These are phyloP conservation scores for Acipenser oxyrinchus DNA, from an alignment of 2,797 vertebrate species.

Conservation along the genomic window DNA sequence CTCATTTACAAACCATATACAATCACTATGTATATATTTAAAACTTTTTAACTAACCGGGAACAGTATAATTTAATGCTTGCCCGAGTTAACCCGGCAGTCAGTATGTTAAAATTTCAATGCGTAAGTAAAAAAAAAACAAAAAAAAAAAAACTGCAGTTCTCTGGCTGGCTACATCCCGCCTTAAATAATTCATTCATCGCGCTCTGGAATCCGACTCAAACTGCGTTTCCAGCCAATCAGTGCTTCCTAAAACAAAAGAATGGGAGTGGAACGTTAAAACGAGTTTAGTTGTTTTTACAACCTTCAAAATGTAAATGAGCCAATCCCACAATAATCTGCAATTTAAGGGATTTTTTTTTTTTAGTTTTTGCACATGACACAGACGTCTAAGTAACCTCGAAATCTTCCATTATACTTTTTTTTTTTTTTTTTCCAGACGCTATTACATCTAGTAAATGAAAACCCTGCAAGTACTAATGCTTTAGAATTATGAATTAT, in stretches of 20 bases:
- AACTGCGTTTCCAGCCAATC: conserved; percentile 25
- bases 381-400: too few relatives aligned
- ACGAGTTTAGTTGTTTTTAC: too few relatives aligned
- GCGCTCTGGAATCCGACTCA: conserved; percentile 16
- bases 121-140: conserved; percentile 5
- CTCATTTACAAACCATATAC: too few relatives aligned
- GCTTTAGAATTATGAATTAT: too few relatives aligned
- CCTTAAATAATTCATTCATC: conserved; percentile 24
- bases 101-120: conserved; percentile 6
- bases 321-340: too few relatives aligned
- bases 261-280: neutral
- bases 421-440: too few relatives aligned
- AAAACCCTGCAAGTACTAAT: too few relatives aligned
- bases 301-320: too few relatives aligned
- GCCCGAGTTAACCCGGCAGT: neutral
- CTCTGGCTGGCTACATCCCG: neutral
- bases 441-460: too few relatives aligned
- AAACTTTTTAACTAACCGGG: neutral
- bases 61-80: neutral
- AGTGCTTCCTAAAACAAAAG: conserved; percentile 3
- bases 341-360: too few relatives aligned
- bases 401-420: too few relatives aligned
- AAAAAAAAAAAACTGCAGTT: conserved; percentile 15
- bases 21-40: neutral
- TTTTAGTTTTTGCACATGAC: too few relatives aligned